Base-by-base conservation (phyloP, 2,888 invertebrate genomes). In the Cybosia mesomella region DNA sequence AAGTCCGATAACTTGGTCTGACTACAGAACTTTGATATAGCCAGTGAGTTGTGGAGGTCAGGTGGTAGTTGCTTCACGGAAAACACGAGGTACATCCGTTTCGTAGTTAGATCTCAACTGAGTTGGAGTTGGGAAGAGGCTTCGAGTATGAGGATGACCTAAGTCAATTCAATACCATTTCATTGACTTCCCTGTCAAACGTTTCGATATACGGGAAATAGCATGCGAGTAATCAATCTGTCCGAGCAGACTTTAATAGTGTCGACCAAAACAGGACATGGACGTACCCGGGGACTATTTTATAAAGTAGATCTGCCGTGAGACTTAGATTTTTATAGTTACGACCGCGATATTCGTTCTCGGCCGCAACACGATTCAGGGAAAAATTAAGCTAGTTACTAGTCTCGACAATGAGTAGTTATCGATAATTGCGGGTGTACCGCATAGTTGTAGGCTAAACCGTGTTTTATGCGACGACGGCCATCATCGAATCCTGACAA, bases 401-500 rank as follows among this genome's bases (percentile, higher is more conserved):
- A 59, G 68, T 58, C 61, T 57, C 28, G 28, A 49, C n/a, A 18
- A 58, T 28, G 28, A 43, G 43, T 58, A 64, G 64, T 32, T 32
- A 21, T 43, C 28, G 32, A 21, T 28, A n/a, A 43, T 21, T 43
- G 34, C 36, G 57, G 43, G 64, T 58, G 18, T 59, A 59, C 64
- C 21, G 64, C 15, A n/a, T 64, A 64, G 64, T 28, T 43, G 32
- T 64, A 58, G 64, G 0, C 28, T 24, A 34, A 57, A 36, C n/a
- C 15, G 15, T 34, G 34, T 24, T 55, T 18, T 53, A 4, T 57
- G 49, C 63, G 43, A 71, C 32, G 57, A 54, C 64, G 28, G 53
- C 54, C 57, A 62, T 65, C 72, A 80, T 80, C 79, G 77, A 80
- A 72, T 75, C 62, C 75, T 68, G 77, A 82, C 77, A 83, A 76